Conservation (phyloP, 2,888 invertebrate species). For the Belgica antarctica region DNA sequence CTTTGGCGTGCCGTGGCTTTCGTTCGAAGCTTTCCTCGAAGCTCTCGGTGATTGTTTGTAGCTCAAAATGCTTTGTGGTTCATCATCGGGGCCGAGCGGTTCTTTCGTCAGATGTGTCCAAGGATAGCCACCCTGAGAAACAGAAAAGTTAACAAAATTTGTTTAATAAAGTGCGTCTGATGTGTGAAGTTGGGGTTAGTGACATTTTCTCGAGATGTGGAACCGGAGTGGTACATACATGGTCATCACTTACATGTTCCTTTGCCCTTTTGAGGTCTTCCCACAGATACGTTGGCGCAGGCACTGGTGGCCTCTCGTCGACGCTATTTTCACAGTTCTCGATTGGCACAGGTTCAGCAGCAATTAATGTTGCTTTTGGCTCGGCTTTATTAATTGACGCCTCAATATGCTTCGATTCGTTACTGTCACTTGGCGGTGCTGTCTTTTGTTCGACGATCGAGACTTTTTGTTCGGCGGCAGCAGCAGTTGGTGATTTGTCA, state of each 20-base stretch:
- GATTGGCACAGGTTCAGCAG: slow-evolving; percentile 50
- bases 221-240: slow-evolving; percentile 38
- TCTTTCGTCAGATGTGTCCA: slow-evolving; percentile 76
- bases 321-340: slow-evolving; percentile 48
- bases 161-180: too few relatives aligned
- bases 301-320: slow-evolving; percentile 60
- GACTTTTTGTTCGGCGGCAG: slow-evolving; percentile 51
- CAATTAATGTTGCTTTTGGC: slow-evolving; percentile 47
- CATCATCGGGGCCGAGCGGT: slow-evolving; percentile 57
- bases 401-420: slow-evolving; percentile 46
- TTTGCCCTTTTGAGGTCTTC: slow-evolving; percentile 72
- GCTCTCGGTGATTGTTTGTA: slow-evolving; percentile 45
- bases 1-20: slow-evolving; percentile 53
- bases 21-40: slow-evolving; percentile 49
- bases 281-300: slow-evolving; percentile 77
- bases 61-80: slow-evolving; percentile 54
- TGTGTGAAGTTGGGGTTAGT: too few relatives aligned
- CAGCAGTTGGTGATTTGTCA: slow-evolving; percentile 51
- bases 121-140: slow-evolving; percentile 68
- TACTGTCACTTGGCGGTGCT: slow-evolving; percentile 47
- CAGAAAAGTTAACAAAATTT: not conserved
- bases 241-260: slow-evolving; percentile 54
- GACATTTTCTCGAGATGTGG: not conserved
- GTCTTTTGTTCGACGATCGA: slow-evolving; percentile 47
- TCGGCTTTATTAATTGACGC: slow-evolving; percentile 51